phyloP scores from a whole-genome alignment of 2,797 vertebrate genomes.

The Haliaeetus vocifer region DNA sequence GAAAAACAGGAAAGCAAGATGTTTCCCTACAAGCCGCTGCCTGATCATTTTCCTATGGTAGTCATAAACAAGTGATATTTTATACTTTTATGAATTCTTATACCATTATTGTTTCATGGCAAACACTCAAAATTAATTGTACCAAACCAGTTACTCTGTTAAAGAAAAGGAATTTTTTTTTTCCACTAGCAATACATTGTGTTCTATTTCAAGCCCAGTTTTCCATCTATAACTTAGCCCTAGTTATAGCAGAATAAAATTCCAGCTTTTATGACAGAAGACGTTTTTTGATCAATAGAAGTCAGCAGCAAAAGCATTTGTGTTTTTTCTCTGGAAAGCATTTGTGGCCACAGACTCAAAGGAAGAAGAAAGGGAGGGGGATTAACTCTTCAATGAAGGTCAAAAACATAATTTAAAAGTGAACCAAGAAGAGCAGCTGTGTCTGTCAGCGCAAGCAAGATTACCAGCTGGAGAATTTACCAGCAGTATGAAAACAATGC shows the following conservation, averaged over 20 bases:
- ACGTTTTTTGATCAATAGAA: constrained; percentile 70
- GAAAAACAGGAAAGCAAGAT: constrained; percentile 10
- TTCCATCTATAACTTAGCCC: constrained; percentile 48
- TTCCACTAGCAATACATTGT: background rate
- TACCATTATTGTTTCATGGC: constrained; percentile 17
- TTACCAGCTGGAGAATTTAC: constrained; percentile 72
- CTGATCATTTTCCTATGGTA: constrained; percentile 7
- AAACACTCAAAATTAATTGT: constrained; percentile 18
- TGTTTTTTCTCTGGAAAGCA: constrained; percentile 70
- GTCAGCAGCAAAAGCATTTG: constrained; percentile 60
- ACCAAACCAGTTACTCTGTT: background rate
- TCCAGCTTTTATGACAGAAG: constrained; percentile 64
- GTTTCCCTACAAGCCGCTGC: background rate
- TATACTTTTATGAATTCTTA: constrained; percentile 18
- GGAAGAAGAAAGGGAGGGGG: constrained; percentile 62
- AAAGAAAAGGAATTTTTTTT: background rate
- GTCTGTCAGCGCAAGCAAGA: constrained; percentile 68
- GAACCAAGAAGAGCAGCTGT: constrained; percentile 73
- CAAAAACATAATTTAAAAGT: constrained; percentile 76
- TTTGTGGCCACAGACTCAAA: constrained; percentile 70
- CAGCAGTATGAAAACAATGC: constrained; percentile 74
- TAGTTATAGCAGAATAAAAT: constrained; percentile 57
- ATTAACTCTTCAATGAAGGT: constrained; percentile 76
- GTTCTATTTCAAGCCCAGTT: constrained; percentile 52
- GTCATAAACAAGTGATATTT: constrained; percentile 44